Evolutionary conservation across 2,113 vertebrate genomes (phyloP), one percentile per base, ranked within the genome.

Genomic region (Apteryx mantelli): DNA sequence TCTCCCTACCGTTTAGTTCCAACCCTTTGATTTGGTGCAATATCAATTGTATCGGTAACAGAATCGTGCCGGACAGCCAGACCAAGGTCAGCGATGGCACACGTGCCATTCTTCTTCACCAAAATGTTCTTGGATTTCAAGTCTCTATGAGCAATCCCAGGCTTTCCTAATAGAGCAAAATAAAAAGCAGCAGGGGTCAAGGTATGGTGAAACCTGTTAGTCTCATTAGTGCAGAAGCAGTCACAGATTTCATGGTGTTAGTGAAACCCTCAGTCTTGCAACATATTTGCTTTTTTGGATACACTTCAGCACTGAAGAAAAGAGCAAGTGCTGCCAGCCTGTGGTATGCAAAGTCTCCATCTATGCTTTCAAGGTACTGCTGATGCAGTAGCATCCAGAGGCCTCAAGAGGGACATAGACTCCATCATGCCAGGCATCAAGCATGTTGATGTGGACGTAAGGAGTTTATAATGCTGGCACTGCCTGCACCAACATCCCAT

Each of bases 121-220:
- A 99, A 93, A 95, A 99, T 99, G 96, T 99, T 99, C 98, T 99
- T 99, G 83, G 99, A 99, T 93, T 99, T 99, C 96, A 99, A 98
- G 97, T 99, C 99, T 64, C 99, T 98, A 95, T 99, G 99, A 94
- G 99, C 99, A 42, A 99, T 99, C 73, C 99, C 99, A 71, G 99
- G 99, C 92, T 99, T 99, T 91, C 99, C 99, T 99, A 97, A 44
- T 2, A 81, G 69, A 86, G 42, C 32, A 91, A 77, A 95, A 90
- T 0, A 50, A 78, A 64, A 84, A 88, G 42, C 1, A 82, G n/a
- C 4, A 3, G 46, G 20, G 65, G 40, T 91, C 73, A 90, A 66
- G 80, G 77, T 28, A 69, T 32, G 77, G 56, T 28, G 94, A 58
- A 75, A 53, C 30, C 40, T 22, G 2, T 48, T 21, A 21, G 80